These are phyloP conservation scores for Drusus annulatus DNA, from an alignment of 1,140 invertebrate species.

Conservation along the genomic window DNA sequence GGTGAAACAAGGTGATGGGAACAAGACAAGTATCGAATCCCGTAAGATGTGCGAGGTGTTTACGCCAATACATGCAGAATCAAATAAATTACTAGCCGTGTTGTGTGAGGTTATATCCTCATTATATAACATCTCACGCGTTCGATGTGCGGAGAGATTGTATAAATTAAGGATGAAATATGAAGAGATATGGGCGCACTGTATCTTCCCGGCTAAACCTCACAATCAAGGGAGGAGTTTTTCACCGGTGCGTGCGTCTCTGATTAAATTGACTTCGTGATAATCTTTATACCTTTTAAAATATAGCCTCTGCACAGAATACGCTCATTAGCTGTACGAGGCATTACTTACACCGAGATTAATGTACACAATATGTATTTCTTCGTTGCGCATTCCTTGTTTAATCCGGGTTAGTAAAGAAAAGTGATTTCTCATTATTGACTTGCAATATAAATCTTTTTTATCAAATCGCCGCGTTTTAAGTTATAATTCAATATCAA, in stretches of 20 bases:
- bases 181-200: slow-evolving; percentile 47
- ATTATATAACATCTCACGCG: slow-evolving; percentile 38
- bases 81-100: slow-evolving; percentile 32
- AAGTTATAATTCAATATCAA: too few species aligned
- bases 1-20: too few species aligned
- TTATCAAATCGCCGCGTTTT: too few species aligned
- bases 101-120: slow-evolving; percentile 27
- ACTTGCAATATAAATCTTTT: too few species aligned
- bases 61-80: slow-evolving; percentile 15
- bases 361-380: slow-evolving; percentile 27
- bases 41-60: slow-evolving; percentile 25
- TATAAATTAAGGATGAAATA: slow-evolving; percentile 51
- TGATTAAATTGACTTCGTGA: slow-evolving; percentile 40
- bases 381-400: slow-evolving; percentile 22
- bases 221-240: slow-evolving; percentile 2
- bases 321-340: slow-evolving; percentile 20
- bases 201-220: slow-evolving; percentile 32
- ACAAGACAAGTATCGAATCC: too few species aligned
- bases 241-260: slow-evolving; percentile 34
- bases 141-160: slow-evolving; percentile 43
- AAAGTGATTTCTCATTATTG: too few species aligned
- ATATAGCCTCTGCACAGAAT: slow-evolving; percentile 22
- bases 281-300: slow-evolving; percentile 31
- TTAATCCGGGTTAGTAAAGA: slow-evolving; percentile 9
- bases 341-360: slow-evolving; percentile 32